Evolutionary conservation across 2,797 vertebrate genomes (phyloP).

Genomic region (Hirundo rustica): DNA sequence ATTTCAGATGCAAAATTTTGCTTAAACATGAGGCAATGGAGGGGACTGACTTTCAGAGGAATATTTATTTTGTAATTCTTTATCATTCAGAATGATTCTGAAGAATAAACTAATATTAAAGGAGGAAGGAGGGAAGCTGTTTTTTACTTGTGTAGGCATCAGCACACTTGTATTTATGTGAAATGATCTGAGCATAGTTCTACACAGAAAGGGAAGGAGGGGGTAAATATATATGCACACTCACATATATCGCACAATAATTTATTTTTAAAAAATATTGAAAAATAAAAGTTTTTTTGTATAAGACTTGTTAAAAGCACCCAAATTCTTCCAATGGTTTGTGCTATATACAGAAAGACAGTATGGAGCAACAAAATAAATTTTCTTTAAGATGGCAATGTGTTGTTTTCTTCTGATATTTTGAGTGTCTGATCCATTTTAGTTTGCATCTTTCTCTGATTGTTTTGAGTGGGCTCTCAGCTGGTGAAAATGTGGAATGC

Average conservation of each 20-base stretch:
- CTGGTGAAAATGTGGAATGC: not conserved
- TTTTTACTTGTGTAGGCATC: not conserved
- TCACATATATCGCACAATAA: not conserved
- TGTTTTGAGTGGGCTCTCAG: not conserved
- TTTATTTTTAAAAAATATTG: not conserved
- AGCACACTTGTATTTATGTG: not conserved
- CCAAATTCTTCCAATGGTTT: not conserved
- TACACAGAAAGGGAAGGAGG: not conserved
- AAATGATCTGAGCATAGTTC: not conserved
- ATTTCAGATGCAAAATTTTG: not conserved
- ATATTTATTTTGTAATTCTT: slow-evolving; percentile 1
- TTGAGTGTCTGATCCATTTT: not conserved
- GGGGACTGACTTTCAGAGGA: not conserved
- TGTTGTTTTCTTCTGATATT: not conserved
- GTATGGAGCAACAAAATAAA: not conserved
- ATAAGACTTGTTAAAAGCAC: not conserved
- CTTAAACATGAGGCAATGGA: not conserved
- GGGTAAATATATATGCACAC: not conserved
- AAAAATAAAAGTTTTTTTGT: not conserved
- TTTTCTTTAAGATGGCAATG: not conserved
- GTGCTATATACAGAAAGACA: not conserved
- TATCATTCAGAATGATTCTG: not conserved
- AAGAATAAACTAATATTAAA: not conserved
- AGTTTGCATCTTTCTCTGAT: not conserved
- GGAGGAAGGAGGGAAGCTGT: not conserved